Conservation (phyloP, 2,797 vertebrate genomes). For the Microctenopoma lineatum region DNA sequence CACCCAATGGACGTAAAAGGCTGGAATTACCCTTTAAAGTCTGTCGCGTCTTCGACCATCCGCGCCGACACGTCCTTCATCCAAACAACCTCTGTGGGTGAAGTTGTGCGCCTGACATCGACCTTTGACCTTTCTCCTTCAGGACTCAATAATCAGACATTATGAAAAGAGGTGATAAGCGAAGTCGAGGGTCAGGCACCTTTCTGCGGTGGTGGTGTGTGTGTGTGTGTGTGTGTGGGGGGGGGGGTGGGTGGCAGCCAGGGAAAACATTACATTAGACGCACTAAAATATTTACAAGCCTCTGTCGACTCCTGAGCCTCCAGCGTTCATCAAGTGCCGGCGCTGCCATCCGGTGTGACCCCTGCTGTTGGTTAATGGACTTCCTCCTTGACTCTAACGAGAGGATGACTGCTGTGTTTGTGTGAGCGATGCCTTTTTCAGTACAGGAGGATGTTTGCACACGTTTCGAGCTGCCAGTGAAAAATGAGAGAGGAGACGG, state of each 20-base stretch:
- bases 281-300: constrained; percentile 72
- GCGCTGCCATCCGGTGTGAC: constrained; percentile 53
- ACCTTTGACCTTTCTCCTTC: constrained; percentile 32
- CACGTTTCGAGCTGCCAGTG: constrained; percentile 25
- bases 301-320: constrained; percentile 50
- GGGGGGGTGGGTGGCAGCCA: neutral
- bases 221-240: neutral
- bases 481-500: neutral
- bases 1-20: neutral
- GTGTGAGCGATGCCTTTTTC: constrained; percentile 3
- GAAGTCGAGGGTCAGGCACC: constrained; percentile 21
- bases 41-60: neutral
- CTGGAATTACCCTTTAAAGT: constrained; percentile 8
- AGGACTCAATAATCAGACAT: constrained; percentile 40
- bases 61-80: neutral
- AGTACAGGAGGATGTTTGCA: constrained; percentile 1
- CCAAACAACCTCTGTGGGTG: constrained; percentile 9
- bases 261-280: constrained; percentile 67
- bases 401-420: constrained; percentile 38
- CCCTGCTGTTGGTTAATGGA: constrained; percentile 67
- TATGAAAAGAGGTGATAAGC: constrained; percentile 31
- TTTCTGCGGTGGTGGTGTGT: neutral
- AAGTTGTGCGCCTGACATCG: constrained; percentile 15
- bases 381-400: constrained; percentile 42
- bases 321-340: constrained; percentile 51